phyloP scores from a whole-genome alignment of 2,113 vertebrate genomes.

The Dermatemys mawii region DNA sequence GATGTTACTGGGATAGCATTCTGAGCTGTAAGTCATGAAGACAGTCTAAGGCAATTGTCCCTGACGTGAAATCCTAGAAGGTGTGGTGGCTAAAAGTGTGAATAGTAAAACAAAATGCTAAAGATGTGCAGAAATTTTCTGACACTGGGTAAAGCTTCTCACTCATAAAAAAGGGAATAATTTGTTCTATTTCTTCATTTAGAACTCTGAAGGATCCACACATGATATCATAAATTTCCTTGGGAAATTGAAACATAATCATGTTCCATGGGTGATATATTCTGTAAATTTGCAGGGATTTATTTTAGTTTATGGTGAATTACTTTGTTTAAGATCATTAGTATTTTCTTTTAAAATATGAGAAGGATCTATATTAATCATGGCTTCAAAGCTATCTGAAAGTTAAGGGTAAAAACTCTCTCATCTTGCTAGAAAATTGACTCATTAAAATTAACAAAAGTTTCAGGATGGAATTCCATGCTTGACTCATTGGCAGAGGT shows the following conservation, averaged over 20 bases:
- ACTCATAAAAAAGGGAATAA: neutral
- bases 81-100: neutral
- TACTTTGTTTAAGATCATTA: neutral
- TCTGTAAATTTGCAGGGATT: neutral
- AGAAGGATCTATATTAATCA: neutral
- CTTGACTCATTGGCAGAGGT: neutral
- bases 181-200: neutral
- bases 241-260: constrained; percentile 35
- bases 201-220: neutral
- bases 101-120: neutral
- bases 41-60: neutral
- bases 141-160: neutral
- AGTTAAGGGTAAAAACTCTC: neutral
- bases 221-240: neutral
- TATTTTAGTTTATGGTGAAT: constrained; percentile 13
- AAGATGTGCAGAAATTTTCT: neutral
- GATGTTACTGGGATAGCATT: neutral
- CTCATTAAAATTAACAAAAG: neutral
- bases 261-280: neutral
- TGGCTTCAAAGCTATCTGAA: neutral
- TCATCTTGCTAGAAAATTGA: neutral
- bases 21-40: fast-evolving
- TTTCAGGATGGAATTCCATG: neutral
- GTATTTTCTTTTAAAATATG: neutral
- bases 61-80: neutral